phyloP scores from a whole-genome alignment of 2,888 invertebrate species.

The Scaeva pyrastri region DNA sequence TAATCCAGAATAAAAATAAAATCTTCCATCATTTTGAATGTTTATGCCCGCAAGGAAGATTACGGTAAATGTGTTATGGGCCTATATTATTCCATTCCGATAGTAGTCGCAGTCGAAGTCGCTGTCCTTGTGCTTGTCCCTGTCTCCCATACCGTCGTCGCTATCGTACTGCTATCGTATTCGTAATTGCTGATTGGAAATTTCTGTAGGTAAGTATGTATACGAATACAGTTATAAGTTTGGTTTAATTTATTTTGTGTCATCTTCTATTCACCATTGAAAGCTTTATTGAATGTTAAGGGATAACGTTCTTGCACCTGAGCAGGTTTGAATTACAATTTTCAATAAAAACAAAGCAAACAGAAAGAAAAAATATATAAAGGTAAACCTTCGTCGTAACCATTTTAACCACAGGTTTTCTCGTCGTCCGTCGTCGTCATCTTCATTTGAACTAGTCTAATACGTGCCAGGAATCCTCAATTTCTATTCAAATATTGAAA shows the following conservation, averaged over 20 bases:
- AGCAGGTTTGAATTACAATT: background rate
- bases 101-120: background rate
- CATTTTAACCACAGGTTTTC: slow-evolving; percentile 29
- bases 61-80: slow-evolving; percentile 14
- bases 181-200: slow-evolving; percentile 20
- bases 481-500: slow-evolving; percentile 32
- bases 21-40: slow-evolving; percentile 6
- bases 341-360: no score
- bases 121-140: no score
- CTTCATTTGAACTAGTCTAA: slow-evolving; percentile 30
- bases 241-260: background rate
- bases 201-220: slow-evolving; percentile 7
- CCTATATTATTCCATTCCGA: background rate
- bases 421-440: no score
- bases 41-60: slow-evolving; percentile 2
- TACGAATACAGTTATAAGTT: background rate
- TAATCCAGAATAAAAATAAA: slow-evolving; percentile 13
- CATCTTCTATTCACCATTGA: background rate
- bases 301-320: slow-evolving; percentile 7
- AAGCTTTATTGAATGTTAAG: slow-evolving; percentile 24
- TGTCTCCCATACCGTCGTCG: no score
- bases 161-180: no score
- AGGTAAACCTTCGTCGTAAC: slow-evolving; percentile 7
- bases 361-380: background rate
- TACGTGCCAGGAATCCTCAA: slow-evolving; percentile 22